These are phyloP conservation scores for Spinus pinus DNA, from an alignment of 2,797 vertebrate genomes.

Conservation along the genomic window DNA sequence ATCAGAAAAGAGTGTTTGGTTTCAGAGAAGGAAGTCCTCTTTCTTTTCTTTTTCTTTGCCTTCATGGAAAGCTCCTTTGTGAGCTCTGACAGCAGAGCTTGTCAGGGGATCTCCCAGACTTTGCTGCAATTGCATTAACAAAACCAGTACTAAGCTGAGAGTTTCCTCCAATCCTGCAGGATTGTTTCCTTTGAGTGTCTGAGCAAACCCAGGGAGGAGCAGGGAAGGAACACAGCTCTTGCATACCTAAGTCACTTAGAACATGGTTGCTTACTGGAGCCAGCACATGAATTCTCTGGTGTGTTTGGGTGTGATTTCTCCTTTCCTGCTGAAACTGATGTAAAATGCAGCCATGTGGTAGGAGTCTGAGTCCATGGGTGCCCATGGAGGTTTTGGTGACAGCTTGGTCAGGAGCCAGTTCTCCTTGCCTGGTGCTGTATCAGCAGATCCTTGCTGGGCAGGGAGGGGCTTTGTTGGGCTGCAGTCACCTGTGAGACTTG, in stretches of 20 bases:
- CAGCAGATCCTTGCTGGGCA: background rate
- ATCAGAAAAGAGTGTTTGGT: background rate
- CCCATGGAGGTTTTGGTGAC: accelerated
- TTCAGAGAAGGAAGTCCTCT: background rate
- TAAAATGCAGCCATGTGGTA: background rate
- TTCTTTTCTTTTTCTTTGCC: too few relatives aligned
- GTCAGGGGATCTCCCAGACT: background rate
- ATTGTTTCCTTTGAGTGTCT: background rate
- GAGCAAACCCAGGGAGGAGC: background rate
- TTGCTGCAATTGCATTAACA: background rate
- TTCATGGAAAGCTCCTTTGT: background rate
- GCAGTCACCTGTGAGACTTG: too few relatives aligned
- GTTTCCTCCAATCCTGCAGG: background rate
- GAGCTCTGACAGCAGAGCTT: background rate
- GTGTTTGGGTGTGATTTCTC: background rate
- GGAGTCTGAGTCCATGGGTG: accelerated
- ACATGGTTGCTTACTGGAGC: accelerated
- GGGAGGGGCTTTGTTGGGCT: background rate
- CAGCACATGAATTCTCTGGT: background rate
- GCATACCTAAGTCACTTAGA: accelerated
- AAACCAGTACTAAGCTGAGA: background rate
- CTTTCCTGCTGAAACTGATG: background rate
- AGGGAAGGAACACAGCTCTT: background rate
- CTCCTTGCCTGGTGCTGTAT: background rate
- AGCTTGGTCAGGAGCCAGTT: background rate